Base-by-base conservation (phyloP, 2,888 invertebrate species). In the Stenolophus ochropezus region DNA sequence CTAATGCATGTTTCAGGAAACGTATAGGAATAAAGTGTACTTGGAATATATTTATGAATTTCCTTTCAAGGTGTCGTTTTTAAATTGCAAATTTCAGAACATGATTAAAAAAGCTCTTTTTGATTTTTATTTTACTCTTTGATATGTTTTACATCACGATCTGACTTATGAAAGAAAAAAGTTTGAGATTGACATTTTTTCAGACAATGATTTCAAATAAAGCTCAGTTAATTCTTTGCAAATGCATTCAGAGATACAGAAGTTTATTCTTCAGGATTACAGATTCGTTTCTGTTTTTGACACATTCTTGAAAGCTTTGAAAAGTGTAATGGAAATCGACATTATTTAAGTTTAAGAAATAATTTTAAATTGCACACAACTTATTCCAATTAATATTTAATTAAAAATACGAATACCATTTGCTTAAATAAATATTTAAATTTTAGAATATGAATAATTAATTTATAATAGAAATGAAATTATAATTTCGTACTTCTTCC, bases 141-240 rank as follows among this genome's bases (percentile, higher is more conserved):
- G 61, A 61, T 61, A 23, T 61, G 11, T 14, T 21, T 61, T 25
- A 61, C n/a, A 61, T 61, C 61, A 25, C 14, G 61, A 14, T 61
- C n/a, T 61, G 25, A 61, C 11, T 61, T 23, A 21, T 25, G 56
- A 2, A 56, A 18, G 51, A 4, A 21, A 56, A 21, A 56, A 56
- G 21, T 56, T 56, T 21, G 11, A 20, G n/a, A 56, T 21, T 56
- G 56, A 56, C 56, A 4, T 56, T 21, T 23, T 25, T 61, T 61
- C n/a, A 25, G n/a, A 25, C n/a, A 25, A 25, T 11, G 21, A 25
- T 61, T 25, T 61, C n/a, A 14, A 23, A 61, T 14, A 21, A 14
- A 61, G 11, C 21, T 61, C n/a, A 61, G n/a, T 14, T 56, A 56
- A 56, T 56, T 8, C 56, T 23, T 56, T 20, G 18, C 1, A 42